Conservation (phyloP, 2,888 invertebrate genomes). For the Colostygia pectinataria region DNA sequence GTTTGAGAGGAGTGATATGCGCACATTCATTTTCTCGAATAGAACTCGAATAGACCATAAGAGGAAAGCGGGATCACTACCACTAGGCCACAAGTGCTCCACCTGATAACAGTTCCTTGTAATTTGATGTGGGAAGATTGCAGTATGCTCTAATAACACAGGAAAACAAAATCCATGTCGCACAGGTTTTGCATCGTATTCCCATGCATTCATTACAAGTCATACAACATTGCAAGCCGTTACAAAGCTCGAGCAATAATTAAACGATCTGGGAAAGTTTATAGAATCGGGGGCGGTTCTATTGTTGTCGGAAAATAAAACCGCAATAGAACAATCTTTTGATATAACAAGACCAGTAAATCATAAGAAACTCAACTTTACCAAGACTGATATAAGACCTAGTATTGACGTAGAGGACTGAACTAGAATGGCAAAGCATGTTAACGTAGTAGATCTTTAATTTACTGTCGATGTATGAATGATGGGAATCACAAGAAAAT, state of each 20-base stretch:
- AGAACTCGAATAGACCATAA: too few species aligned
- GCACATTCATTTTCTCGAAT: too few species aligned
- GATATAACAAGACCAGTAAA: constrained; percentile 1
- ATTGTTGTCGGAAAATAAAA: constrained; percentile 30
- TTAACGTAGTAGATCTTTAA: too few species aligned
- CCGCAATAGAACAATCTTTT: constrained; percentile 2
- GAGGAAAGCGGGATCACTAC: too few species aligned
- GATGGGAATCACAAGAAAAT: constrained; percentile 1
- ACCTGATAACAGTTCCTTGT: background rate
- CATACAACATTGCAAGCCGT: constrained; percentile 34
- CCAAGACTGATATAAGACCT: background rate
- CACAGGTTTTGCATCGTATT: constrained; percentile 28
- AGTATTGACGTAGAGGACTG: too few species aligned
- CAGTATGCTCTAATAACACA: constrained; percentile 25
- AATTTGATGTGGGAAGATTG: constrained; percentile 17
- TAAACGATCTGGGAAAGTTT: constrained; percentile 51
- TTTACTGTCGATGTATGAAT: background rate
- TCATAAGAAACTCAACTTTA: background rate
- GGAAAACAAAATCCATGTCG: constrained; percentile 32
- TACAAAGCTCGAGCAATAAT: constrained; percentile 42
- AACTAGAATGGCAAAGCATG: too few species aligned
- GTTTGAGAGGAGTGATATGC: too few species aligned
- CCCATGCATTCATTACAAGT: constrained; percentile 23
- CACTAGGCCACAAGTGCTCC: too few species aligned
- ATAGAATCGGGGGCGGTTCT: constrained; percentile 49